phyloP scores from a whole-genome alignment of 2,113 vertebrate genomes.

The Ia io region DNA sequence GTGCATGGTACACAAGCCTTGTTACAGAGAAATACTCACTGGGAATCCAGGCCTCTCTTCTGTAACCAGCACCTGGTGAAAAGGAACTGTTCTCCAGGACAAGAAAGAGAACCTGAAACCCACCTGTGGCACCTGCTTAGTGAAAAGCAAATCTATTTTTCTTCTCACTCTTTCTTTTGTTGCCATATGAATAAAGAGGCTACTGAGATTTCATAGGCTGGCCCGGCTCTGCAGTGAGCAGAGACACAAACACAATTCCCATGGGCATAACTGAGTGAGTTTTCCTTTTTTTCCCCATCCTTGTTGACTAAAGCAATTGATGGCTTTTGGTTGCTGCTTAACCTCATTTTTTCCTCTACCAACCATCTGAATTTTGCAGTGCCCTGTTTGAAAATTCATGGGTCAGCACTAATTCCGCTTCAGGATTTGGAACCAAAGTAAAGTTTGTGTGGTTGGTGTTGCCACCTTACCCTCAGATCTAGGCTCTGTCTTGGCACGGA shows the following conservation, averaged over 20 bases:
- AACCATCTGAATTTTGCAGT: neutral
- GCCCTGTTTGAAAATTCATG: neutral
- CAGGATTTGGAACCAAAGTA: neutral
- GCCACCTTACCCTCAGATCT: neutral
- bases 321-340: neutral
- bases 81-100: neutral
- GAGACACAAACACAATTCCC: neutral
- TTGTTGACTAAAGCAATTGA: neutral
- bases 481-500: neutral
- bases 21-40: neutral
- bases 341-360: neutral
- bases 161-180: constrained; percentile 12
- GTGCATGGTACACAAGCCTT: neutral
- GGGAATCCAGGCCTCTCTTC: neutral
- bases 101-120: neutral
- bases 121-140: neutral
- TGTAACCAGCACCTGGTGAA: neutral
- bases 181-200: constrained; percentile 4
- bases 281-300: neutral
- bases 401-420: neutral
- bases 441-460: neutral
- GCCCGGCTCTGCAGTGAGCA: neutral
- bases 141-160: constrained; percentile 28
- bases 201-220: neutral
- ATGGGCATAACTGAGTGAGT: neutral